Evolutionary conservation across 1,140 invertebrate species (phyloP), one percentile per base, ranked within the genome.

Genomic region (Scaptomyza montana): DNA sequence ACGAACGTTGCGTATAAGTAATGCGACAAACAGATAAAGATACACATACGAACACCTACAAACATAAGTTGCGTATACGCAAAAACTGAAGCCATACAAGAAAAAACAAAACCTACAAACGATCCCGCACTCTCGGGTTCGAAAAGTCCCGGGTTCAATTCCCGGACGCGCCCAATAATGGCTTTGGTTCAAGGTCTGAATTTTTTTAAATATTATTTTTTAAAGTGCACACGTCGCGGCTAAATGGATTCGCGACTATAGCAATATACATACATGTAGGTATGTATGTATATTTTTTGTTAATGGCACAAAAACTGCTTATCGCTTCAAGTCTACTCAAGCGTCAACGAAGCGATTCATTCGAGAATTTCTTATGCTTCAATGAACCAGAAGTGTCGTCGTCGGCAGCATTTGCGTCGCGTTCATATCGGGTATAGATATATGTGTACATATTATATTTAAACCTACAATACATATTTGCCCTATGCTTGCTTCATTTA

Each of bases 131-230:
- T 30, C 25, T 12, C 9, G 9, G 5, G 30, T 7, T 19, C 72
- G 94, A 16, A 16, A 16, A 16, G 95, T 95, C 95, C 95, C 95
- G 95, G 95, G 95, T 95, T 95, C 95, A 95, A 95, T 95, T 95
- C 94, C 94, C 95, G 94, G 94, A 95, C 94, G 95, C 95, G 95
- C 95, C 95, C 95, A 89, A 45, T 5, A 25, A 25, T 25, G 21
- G 21, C 21, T 25, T 25, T 25, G 33, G 13, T 10, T 12, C 9
- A 39, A 39, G 7, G 36, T 3, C 16, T 50, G 21, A 25, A 25
- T 25, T 25, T 25, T 25, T 4, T 25, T 25, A 3, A 3, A 25
- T 3, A 25, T 25, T 25, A 46, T 45, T 57, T 69, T 41, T 59
- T 39, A 5, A 12, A n/a, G 39, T n/a, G n/a, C 19, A 39, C 19